phyloP scores from a whole-genome alignment of 2,888 invertebrate species.

The Cheilosia variabilis region DNA sequence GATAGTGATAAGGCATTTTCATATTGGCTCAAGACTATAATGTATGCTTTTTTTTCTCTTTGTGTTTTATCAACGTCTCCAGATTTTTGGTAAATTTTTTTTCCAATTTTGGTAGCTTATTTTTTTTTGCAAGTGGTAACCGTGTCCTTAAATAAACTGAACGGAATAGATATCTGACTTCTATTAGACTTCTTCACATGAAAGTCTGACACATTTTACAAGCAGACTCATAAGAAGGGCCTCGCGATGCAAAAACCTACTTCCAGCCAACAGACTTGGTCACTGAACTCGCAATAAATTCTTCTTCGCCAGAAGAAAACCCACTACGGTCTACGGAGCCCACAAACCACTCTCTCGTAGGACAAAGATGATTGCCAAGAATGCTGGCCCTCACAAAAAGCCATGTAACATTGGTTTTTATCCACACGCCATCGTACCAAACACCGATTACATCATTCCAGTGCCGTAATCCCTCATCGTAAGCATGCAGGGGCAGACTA shows the following conservation, averaged over 20 bases:
- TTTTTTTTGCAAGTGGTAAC: too few species aligned
- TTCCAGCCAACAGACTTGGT: slow-evolving; percentile 25
- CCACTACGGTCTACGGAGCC: background rate
- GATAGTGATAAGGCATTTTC: too few species aligned
- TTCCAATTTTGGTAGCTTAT: too few species aligned
- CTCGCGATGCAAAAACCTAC: background rate
- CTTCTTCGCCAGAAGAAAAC: background rate
- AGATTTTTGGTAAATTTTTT: too few species aligned
- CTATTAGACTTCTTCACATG: too few species aligned
- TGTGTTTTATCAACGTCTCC: too few species aligned
- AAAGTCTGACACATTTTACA: too few species aligned
- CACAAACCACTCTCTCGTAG: slow-evolving; percentile 37
- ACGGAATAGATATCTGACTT: too few species aligned
- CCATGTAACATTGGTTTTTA: background rate
- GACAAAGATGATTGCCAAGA: slow-evolving; percentile 39
- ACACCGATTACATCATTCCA: slow-evolving; percentile 43
- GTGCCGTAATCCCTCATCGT: slow-evolving; percentile 23
- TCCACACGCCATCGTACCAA: background rate
- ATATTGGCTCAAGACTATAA: too few species aligned
- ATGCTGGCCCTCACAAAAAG: slow-evolving; percentile 28
- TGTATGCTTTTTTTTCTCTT: too few species aligned
- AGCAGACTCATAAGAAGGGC: too few species aligned
- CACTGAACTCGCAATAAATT: slow-evolving; percentile 32
- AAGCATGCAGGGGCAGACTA: slow-evolving; percentile 11
- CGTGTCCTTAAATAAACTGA: too few species aligned